Percentiles rank a stretch among this genome's conserved stretches.
phyloP scores from a whole-genome alignment of 2,888 invertebrate genomes.

The Philhelius pedissequus region DNA sequence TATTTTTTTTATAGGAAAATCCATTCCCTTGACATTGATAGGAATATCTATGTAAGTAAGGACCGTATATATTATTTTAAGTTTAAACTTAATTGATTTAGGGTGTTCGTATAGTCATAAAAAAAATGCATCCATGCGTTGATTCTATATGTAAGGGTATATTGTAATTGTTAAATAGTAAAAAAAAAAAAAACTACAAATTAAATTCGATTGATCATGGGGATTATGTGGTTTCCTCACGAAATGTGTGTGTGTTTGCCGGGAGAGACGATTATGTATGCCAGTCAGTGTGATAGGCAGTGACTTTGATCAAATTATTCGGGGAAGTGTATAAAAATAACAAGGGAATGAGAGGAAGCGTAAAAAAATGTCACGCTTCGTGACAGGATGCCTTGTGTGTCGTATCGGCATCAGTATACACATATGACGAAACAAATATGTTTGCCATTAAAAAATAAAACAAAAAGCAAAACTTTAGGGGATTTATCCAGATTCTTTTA shows the following conservation, averaged over 20 bases:
- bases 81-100: slow-evolving; percentile 63
- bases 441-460: slow-evolving; percentile 10
- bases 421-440: neutral
- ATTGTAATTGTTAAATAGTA: slow-evolving; percentile 17
- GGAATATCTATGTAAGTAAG: neutral
- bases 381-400: slow-evolving; percentile 58
- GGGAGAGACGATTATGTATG: slow-evolving; percentile 56
- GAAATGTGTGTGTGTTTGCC: slow-evolving; percentile 34
- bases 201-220: slow-evolving; percentile 67
- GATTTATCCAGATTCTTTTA: neutral
- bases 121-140: slow-evolving; percentile 13
- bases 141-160: slow-evolving; percentile 32
- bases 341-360: slow-evolving; percentile 44
- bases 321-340: slow-evolving; percentile 56
- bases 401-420: neutral
- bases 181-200: slow-evolving; percentile 38
- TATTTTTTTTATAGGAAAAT: neutral
- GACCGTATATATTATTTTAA: slow-evolving; percentile 7
- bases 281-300: slow-evolving; percentile 41
- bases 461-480: neutral
- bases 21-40: slow-evolving; percentile 35
- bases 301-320: slow-evolving; percentile 9
- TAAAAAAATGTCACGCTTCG: slow-evolving; percentile 62
- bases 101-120: slow-evolving; percentile 19
- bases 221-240: slow-evolving; percentile 64